phyloP scores from a whole-genome alignment of 64 coral and sea anemone genomes.

The Porites lutea region DNA sequence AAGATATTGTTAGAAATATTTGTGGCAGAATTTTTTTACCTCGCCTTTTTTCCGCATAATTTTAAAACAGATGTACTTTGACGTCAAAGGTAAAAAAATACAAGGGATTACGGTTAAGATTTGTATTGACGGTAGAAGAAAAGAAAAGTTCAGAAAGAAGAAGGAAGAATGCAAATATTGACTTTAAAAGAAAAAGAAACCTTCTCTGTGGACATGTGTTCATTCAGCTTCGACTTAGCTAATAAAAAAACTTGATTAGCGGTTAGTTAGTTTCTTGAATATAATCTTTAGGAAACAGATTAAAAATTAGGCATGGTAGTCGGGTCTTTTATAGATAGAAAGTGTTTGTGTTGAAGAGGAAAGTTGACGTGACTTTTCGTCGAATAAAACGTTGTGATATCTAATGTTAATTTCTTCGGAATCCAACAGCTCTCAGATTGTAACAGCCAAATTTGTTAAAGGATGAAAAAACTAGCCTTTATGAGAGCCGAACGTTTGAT shows the following conservation, averaged over 20 bases:
- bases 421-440: too few relatives aligned
- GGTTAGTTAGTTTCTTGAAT: neutral
- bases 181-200: neutral
- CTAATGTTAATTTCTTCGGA: too few relatives aligned
- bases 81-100: neutral
- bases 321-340: neutral
- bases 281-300: too few relatives aligned
- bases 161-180: slow-evolving; percentile 26
- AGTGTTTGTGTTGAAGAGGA: neutral
- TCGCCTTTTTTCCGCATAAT: neutral
- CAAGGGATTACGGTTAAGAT: neutral
- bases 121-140: neutral
- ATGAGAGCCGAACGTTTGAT: too few relatives aligned
- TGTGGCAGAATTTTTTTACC: too few relatives aligned
- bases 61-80: neutral
- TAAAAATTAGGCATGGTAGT: too few relatives aligned
- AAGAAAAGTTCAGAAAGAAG: neutral
- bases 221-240: neutral
- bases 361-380: neutral
- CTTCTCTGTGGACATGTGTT: neutral
- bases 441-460: too few relatives aligned
- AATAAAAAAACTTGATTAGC: neutral
- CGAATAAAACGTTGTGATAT: neutral
- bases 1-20: too few relatives aligned
- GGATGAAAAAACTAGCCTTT: too few relatives aligned